phyloP scores from a whole-genome alignment of 2,113 vertebrate genomes.

The Struthidea cinerea region DNA sequence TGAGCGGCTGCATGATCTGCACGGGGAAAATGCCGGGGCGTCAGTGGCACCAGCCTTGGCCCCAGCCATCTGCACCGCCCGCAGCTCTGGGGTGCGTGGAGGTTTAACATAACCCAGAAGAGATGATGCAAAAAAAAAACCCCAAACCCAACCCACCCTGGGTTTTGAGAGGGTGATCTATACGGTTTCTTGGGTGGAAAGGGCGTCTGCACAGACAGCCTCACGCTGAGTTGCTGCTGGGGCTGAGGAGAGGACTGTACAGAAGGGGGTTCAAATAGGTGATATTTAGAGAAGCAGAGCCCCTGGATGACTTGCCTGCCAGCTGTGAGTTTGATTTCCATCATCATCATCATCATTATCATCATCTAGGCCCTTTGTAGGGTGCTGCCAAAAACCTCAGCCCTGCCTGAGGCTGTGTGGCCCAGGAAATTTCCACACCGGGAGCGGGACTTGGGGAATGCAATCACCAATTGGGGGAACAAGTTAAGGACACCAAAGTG shows the following conservation, averaged over 20 bases:
- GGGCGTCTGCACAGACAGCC: not conserved
- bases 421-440: accelerated
- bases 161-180: not conserved
- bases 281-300: not conserved
- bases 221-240: accelerated
- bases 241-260: not conserved
- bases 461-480: accelerated
- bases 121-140: accelerated
- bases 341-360: too few relatives aligned
- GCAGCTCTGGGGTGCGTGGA: not conserved
- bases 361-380: not conserved
- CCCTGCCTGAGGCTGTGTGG: not conserved
- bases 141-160: accelerated
- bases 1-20: not conserved
- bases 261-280: not conserved
- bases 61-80: accelerated
- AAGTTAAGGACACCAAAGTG: accelerated
- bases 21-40: accelerated
- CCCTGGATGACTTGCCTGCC: not conserved
- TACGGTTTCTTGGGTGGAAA: not conserved
- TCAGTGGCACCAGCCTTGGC: not conserved
- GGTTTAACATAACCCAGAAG: too few relatives aligned
- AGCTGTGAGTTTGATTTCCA: not conserved
- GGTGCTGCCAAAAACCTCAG: not conserved
- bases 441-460: not conserved